A percentile compares a stretch with the other conserved stretches of the same genome.
Evolutionary conservation across 2,113 vertebrate genomes (phyloP).

Genomic region (Ifrita kowaldi): DNA sequence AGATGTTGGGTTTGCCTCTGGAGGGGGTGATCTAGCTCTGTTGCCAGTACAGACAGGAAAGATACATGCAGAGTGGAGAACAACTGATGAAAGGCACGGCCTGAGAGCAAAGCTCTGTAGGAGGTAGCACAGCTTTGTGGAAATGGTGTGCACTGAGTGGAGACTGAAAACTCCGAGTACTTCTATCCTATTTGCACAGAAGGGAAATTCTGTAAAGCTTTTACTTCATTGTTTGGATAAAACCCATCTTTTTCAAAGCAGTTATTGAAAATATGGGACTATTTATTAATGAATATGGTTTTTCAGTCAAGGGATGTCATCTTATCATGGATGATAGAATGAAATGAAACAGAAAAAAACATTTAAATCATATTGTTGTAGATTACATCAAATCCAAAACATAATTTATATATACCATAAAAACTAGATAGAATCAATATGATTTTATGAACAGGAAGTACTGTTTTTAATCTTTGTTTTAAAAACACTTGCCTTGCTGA

Average conservation of each 20-base stretch:
- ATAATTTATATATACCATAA: conserved; percentile 30
- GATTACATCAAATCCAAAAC: conserved; percentile 30
- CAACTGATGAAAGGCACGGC: neutral
- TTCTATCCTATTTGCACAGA: neutral
- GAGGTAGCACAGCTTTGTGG: conserved; percentile 6
- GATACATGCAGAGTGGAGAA: neutral
- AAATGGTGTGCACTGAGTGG: conserved; percentile 24
- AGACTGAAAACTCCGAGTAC: neutral
- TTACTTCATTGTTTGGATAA: neutral
- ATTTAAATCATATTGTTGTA: conserved; percentile 46
- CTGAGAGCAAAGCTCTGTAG: conserved; percentile 13
- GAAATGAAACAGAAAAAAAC: conserved; percentile 44
- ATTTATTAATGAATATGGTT: conserved; percentile 49
- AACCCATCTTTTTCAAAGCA: neutral
- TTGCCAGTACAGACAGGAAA: neutral
- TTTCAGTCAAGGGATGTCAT: conserved; percentile 33
- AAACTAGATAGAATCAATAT: conserved; percentile 3
- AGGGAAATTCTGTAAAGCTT: neutral
- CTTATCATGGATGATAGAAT: conserved; percentile 40
- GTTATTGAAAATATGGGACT: conserved; percentile 32
- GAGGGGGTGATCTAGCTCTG: neutral
- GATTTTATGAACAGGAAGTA: conserved; percentile 25
- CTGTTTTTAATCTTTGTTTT: conserved; percentile 28
- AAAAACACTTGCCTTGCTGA: conserved; percentile 2
- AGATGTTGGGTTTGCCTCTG: neutral